These are phyloP conservation scores for Engraulis encrasicolus DNA, from an alignment of 2,113 vertebrate genomes.

Conservation along the genomic window DNA sequence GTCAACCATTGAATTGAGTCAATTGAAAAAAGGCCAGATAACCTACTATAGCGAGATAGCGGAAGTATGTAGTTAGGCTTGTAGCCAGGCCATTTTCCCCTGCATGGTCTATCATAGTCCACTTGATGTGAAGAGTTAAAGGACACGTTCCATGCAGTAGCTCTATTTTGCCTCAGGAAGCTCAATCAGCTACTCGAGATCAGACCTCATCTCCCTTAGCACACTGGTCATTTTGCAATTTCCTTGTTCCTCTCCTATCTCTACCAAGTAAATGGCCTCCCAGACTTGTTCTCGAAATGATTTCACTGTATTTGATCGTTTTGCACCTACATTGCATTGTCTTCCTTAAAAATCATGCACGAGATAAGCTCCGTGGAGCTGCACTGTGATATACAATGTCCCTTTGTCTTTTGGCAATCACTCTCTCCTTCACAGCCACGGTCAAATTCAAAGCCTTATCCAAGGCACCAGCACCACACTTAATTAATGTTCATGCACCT, in stretches of 20 bases:
- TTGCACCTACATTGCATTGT: not conserved
- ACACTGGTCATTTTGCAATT: not conserved
- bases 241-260: not conserved
- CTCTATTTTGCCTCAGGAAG: not conserved
- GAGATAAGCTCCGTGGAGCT: not conserved
- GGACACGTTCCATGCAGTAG: not conserved
- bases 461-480: constrained; percentile 18
- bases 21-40: no score
- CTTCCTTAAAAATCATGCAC: not conserved
- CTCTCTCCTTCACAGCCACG: constrained; percentile 1
- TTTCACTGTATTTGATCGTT: not conserved
- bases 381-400: not conserved
- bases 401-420: not conserved
- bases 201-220: not conserved
- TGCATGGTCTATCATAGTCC: not conserved
- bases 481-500: constrained; percentile 16
- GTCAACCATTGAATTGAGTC: no score
- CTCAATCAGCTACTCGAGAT: not conserved
- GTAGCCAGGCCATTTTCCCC: not conserved
- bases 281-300: not conserved
- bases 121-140: not conserved
- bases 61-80: no score
- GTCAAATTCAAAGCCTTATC: not conserved
- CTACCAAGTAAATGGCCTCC: not conserved
- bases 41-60: no score